Percentiles rank a stretch among this genome's conserved stretches.
Conservation (phyloP, 37 sponge, comb jelly and placozoan species). For the Amphimedon queenslandica region DNA sequence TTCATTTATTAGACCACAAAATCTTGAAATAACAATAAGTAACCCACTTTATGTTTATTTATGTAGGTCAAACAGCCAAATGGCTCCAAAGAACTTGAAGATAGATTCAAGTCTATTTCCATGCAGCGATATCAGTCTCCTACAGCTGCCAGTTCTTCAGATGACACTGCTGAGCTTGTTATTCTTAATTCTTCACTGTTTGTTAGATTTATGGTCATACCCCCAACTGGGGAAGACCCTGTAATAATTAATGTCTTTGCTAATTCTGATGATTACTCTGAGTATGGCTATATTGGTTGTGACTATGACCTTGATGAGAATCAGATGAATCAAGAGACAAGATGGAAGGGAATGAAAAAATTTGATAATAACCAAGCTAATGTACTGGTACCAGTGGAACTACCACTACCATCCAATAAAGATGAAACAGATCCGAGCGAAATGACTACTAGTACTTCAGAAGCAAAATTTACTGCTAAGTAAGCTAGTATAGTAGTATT, state of each 20-base stretch:
- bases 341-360: not conserved
- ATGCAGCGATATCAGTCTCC: not conserved
- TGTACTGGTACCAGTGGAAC: not conserved
- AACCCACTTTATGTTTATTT: too few species aligned
- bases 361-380: slow-evolving; percentile 1
- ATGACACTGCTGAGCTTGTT: not conserved
- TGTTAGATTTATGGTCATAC: not conserved
- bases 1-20: too few species aligned
- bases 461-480: not conserved
- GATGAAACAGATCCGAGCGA: not conserved
- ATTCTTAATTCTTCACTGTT: not conserved
- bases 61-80: too few species aligned
- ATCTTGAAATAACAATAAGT: too few species aligned
- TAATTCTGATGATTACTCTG: not conserved
- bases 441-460: not conserved
- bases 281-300: not conserved
- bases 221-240: not conserved
- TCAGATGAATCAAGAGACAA: not conserved
- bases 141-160: not conserved
- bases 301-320: not conserved
- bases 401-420: not conserved
- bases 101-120: not conserved
- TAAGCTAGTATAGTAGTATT: too few species aligned
- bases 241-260: not conserved
- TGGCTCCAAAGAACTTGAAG: not conserved